Conservation (phyloP, 1,140 invertebrate species). For the Drosophila azteca region DNA sequence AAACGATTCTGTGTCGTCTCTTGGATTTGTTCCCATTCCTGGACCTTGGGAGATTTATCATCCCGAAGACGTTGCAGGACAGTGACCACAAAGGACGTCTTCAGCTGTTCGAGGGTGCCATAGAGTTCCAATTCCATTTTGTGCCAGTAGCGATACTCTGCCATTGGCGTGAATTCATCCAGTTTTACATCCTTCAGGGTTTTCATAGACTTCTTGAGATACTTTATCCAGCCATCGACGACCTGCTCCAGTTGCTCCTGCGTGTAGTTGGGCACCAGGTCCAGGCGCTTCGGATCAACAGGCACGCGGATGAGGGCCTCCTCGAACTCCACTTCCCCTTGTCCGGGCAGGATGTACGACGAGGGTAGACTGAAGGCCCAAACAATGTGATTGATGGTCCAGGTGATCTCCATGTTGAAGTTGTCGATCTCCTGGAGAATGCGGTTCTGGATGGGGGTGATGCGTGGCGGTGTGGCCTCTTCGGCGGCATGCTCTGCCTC, state of each 20-base stretch:
- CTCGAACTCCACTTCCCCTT: constrained; percentile 84
- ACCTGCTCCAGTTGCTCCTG: constrained; percentile 87
- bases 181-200: constrained; percentile 84
- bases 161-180: constrained; percentile 89
- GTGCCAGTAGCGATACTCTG: constrained; percentile 93
- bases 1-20: constrained; percentile 88
- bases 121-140: constrained; percentile 90
- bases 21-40: constrained; percentile 85
- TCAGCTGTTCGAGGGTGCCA: constrained; percentile 91
- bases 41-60: constrained; percentile 19
- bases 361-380: constrained; percentile 87
- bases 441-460: constrained; percentile 62
- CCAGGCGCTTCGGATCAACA: constrained; percentile 83
- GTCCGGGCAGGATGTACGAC: constrained; percentile 84
- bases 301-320: constrained; percentile 84
- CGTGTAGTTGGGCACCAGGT: constrained; percentile 84
- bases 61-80: constrained; percentile 84
- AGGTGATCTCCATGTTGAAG: constrained; percentile 65
- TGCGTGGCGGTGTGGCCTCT: constrained; percentile 54
- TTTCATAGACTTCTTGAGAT: constrained; percentile 86
- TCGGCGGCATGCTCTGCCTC: constrained; percentile 62
- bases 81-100: constrained; percentile 87
- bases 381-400: constrained; percentile 88
- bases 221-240: constrained; percentile 87
- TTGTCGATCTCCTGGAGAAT: constrained; percentile 72